A percentile compares a stretch with the other conserved stretches of the same genome.
Evolutionary conservation across 2,113 vertebrate genomes (phyloP).

Genomic region (Cepphus grylle): DNA sequence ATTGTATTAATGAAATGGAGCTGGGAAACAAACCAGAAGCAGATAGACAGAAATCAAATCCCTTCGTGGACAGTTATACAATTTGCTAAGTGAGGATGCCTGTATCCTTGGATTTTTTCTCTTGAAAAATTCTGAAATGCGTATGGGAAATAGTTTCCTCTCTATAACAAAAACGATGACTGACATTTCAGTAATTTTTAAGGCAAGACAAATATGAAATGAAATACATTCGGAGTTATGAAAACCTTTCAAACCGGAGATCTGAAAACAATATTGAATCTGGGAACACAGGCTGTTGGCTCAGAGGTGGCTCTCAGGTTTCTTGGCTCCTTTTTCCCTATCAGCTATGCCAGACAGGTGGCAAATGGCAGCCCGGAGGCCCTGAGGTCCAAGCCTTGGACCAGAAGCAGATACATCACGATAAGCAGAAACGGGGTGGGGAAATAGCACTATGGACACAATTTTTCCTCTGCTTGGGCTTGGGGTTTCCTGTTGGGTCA

Average conservation of each 20-base stretch:
- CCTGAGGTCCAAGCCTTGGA: not conserved
- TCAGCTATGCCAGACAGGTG: not conserved
- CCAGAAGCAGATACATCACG: not conserved
- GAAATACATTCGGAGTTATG: not conserved
- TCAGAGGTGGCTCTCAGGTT: not conserved
- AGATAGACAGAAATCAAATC: not conserved
- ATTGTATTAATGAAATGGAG: not conserved
- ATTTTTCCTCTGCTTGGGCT: not conserved
- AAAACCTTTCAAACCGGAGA: not conserved
- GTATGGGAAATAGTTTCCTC: not conserved
- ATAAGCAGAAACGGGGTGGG: not conserved
- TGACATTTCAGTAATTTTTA: not conserved
- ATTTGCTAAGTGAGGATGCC: not conserved
- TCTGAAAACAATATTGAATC: not conserved
- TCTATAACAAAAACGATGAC: fast-evolving
- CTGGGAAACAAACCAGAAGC: not conserved
- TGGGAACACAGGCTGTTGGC: not conserved
- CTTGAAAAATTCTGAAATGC: not conserved
- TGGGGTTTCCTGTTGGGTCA: not conserved
- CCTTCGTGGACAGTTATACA: not conserved
- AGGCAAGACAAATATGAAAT: not conserved
- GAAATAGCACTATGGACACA: not conserved
- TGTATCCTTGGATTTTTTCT: not conserved
- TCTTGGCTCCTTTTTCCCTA: not conserved
- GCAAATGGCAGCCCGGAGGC: not conserved